Conservation (phyloP, 2,797 vertebrate genomes). For the Notoglanidium macrostoma region DNA sequence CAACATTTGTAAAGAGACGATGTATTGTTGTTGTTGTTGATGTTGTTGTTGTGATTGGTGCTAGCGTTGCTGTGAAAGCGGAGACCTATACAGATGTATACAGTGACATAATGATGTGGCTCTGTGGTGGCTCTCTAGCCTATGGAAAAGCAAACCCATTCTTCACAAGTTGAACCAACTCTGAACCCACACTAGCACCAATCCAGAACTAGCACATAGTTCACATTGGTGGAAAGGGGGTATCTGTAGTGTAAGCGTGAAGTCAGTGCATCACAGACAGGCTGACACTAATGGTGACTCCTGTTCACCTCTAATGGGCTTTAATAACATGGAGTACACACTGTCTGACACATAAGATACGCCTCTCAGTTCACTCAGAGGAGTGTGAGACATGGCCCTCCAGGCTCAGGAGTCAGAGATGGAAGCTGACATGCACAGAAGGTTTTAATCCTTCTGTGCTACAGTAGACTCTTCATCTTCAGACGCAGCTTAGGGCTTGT, state of each 20-base stretch:
- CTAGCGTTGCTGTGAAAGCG: no score
- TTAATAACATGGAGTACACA: conserved; percentile 31
- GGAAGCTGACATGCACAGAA: conserved; percentile 71
- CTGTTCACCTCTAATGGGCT: conserved; percentile 17
- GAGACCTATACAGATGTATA: no score
- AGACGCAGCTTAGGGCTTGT: conserved; percentile 57
- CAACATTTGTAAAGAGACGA: no score
- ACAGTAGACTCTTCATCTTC: conserved; percentile 64
- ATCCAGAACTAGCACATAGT: no score
- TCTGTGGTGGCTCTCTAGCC: no score
- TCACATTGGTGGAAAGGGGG: no score
- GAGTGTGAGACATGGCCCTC: conserved; percentile 42
- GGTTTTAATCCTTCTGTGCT: conserved; percentile 59
- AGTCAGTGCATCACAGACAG: conserved; percentile 29
- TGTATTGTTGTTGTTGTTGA: no score
- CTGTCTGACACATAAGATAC: conserved; percentile 37
- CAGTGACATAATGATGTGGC: no score
- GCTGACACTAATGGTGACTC: conserved; percentile 1
- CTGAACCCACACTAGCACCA: no score
- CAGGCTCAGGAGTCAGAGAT: conserved; percentile 62
- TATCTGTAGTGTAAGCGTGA: not conserved
- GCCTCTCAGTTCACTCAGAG: conserved; percentile 43
- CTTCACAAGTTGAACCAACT: no score
- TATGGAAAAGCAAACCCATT: no score
- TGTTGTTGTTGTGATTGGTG: no score